Percentiles rank a stretch among this genome's conserved stretches.
Evolutionary conservation across 2,888 invertebrate species (phyloP).

Genomic region (Ligdia adustata): DNA sequence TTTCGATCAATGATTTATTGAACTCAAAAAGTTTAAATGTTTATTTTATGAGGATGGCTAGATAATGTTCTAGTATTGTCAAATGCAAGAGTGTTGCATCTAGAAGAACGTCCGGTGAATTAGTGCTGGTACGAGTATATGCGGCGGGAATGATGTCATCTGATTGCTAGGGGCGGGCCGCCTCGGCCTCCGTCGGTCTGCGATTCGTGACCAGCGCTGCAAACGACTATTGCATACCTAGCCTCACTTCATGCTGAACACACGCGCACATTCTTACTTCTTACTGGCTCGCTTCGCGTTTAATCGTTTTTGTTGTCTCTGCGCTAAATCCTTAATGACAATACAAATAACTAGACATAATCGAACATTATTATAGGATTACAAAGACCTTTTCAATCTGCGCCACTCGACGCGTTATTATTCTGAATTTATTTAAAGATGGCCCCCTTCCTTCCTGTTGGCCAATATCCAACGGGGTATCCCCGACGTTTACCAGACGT

Average conservation of each 20-base stretch:
- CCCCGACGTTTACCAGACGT: constrained; percentile 78
- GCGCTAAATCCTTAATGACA: constrained; percentile 23
- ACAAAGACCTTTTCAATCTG: constrained; percentile 49
- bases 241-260: constrained; percentile 53
- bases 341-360: constrained; percentile 7
- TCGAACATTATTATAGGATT: constrained; percentile 39
- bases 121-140: constrained; percentile 37
- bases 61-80: constrained; percentile 10
- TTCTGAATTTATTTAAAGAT: constrained; percentile 75
- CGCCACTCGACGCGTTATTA: constrained; percentile 60
- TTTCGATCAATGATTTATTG: constrained; percentile 8
- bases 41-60: too few relatives aligned
- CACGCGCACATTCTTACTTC: constrained; percentile 46
- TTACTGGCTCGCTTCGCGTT: constrained; percentile 35
- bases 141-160: constrained; percentile 66
- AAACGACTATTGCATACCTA: constrained; percentile 61
- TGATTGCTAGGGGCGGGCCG: constrained; percentile 69
- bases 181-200: constrained; percentile 53
- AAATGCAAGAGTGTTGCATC: constrained; percentile 42
- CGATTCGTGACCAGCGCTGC: constrained; percentile 62
- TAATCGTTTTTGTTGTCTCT: constrained; percentile 42
- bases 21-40: constrained; percentile 1
- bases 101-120: constrained; percentile 41
- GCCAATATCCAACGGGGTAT: constrained; percentile 77
- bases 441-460: constrained; percentile 78